phyloP scores from a whole-genome alignment of 2,113 vertebrate species.

The Misgurnus mizolepis region DNA sequence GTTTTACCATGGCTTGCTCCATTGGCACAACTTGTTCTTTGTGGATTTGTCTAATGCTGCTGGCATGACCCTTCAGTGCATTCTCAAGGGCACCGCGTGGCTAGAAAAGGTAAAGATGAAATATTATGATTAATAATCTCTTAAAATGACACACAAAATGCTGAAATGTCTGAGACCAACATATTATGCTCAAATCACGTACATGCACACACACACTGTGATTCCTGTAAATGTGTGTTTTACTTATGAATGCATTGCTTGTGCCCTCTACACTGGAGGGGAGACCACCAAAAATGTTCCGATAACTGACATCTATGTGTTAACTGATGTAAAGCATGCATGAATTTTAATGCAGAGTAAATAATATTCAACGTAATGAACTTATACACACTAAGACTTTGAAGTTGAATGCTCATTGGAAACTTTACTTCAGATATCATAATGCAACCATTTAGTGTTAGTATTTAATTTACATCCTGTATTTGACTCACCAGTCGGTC shows the following conservation, averaged over 20 bases:
- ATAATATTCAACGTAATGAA: slow-evolving; percentile 1
- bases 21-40: slow-evolving; percentile 81
- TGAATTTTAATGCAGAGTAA: neutral
- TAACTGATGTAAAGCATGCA: neutral
- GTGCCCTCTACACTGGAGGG: slow-evolving; percentile 42
- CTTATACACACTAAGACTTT: too few species aligned
- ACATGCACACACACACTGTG: neutral
- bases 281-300: slow-evolving; percentile 15
- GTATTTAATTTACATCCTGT: neutral
- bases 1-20: slow-evolving; percentile 87
- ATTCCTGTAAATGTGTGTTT: slow-evolving; percentile 41
- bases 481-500: slow-evolving; percentile 79
- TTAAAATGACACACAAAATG: neutral
- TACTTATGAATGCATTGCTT: slow-evolving; percentile 60
- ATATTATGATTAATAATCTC: neutral
- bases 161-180: neutral
- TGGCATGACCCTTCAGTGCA: slow-evolving; percentile 81
- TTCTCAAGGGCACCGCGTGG: slow-evolving; percentile 84
- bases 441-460: too few species aligned
- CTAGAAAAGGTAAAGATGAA: slow-evolving; percentile 63
- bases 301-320: slow-evolving; percentile 12
- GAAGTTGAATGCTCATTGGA: too few species aligned
- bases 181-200: neutral
- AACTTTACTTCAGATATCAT: too few species aligned
- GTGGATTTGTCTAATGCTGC: slow-evolving; percentile 81